Percentiles rank a stretch among this genome's conserved stretches.
Evolutionary conservation across 2,113 vertebrate genomes (phyloP).

Genomic region (Alaudala cheleensis): DNA sequence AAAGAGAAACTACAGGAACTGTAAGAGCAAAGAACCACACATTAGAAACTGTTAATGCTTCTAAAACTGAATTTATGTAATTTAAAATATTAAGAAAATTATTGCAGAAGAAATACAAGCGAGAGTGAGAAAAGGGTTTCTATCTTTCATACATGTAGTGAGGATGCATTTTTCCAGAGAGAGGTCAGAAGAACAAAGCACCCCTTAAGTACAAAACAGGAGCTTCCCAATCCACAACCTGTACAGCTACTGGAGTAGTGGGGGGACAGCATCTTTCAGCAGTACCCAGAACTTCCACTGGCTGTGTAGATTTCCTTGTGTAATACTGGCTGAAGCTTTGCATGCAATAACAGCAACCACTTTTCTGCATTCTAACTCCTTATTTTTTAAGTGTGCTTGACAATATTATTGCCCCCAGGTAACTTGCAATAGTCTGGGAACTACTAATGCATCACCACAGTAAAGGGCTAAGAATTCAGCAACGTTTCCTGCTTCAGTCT

Average conservation of each 20-base stretch:
- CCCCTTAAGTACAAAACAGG: neutral
- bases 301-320: neutral
- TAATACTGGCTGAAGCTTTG: neutral
- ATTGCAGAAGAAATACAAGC: neutral
- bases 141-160: neutral
- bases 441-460: neutral
- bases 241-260: neutral
- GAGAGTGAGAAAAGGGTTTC: neutral
- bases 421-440: neutral
- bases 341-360: neutral
- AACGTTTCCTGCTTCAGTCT: neutral
- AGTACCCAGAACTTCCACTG: neutral
- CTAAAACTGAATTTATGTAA: neutral
- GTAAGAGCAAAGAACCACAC: neutral
- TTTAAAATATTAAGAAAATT: neutral
- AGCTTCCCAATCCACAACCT: neutral
- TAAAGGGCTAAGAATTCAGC: neutral
- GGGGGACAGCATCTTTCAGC: accelerated
- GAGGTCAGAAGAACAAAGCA: neutral
- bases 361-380: neutral
- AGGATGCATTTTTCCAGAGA: neutral
- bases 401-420: neutral
- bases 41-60: neutral
- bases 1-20: neutral
- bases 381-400: neutral